Evolutionary conservation across 2,888 invertebrate species (phyloP).

Genomic region (Tetranychus truncatus): DNA sequence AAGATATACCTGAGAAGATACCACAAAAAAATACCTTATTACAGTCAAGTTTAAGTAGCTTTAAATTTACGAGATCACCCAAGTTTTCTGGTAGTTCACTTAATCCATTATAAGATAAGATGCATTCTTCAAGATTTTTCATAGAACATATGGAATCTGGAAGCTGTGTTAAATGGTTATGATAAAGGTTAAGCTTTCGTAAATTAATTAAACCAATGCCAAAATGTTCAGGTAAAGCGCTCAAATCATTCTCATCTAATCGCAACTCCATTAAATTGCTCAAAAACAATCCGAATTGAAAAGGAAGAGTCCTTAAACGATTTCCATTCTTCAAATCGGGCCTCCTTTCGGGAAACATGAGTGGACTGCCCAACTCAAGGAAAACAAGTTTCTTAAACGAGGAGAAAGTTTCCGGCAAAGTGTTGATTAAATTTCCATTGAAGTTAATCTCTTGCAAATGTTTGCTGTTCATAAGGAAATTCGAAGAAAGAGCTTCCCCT

Average conservation of each 20-base stretch:
- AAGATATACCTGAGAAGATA: too few species aligned
- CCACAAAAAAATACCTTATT: background rate
- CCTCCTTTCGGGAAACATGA: background rate
- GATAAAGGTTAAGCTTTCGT: background rate
- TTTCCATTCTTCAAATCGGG: background rate
- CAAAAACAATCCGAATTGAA: background rate
- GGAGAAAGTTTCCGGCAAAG: background rate
- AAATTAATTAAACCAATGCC: background rate
- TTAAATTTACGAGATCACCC: background rate
- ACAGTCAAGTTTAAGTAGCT: background rate
- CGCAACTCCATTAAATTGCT: background rate
- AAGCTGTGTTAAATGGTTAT: background rate
- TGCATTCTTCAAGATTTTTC: background rate
- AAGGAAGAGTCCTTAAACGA: background rate
- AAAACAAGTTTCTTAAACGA: background rate
- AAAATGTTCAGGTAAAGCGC: background rate
- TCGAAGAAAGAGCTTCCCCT: background rate
- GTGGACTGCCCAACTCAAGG: background rate
- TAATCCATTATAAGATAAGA: background rate
- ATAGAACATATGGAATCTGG: background rate
- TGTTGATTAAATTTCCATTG: background rate
- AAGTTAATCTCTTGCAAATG: background rate
- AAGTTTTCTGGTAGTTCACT: background rate
- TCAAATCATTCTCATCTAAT: background rate
- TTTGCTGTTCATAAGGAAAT: background rate